These are phyloP conservation scores for Zaprionus vittiger DNA, from an alignment of 1,140 invertebrate species.

Conservation along the genomic window DNA sequence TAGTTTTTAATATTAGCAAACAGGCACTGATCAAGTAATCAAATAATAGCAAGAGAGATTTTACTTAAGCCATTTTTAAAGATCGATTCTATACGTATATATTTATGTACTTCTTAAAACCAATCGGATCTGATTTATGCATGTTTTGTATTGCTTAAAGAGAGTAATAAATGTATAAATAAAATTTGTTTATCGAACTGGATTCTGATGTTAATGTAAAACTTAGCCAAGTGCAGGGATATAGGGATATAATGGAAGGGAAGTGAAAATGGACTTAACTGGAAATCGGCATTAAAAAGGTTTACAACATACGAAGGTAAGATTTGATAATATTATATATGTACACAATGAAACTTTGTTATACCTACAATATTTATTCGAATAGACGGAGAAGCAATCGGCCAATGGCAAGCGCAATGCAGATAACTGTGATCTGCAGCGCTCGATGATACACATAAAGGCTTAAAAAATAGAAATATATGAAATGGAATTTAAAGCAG, in stretches of 20 bases:
- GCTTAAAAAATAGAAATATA: constrained; percentile 4
- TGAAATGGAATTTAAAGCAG: background rate
- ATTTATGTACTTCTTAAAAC: background rate
- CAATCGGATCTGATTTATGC: constrained; percentile 16
- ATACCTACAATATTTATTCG: background rate
- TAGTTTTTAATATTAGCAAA: constrained; percentile 26
- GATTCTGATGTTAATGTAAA: background rate
- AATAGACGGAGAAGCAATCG: constrained; percentile 4
- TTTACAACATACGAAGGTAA: background rate
- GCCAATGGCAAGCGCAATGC: background rate
- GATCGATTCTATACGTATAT: background rate
- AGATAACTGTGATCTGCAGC: constrained; percentile 6
- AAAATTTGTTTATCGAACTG: constrained; percentile 28
- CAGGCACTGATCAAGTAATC: constrained; percentile 18
- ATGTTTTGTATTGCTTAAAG: constrained; percentile 39
- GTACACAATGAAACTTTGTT: background rate
- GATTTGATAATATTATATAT: background rate
- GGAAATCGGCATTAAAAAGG: background rate
- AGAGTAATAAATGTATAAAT: constrained; percentile 25
- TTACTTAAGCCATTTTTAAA: constrained; percentile 5
- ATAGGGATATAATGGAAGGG: background rate
- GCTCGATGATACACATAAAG: constrained; percentile 16
- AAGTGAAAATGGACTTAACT: background rate
- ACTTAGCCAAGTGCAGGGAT: background rate
- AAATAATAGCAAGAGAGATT: constrained; percentile 7